Evolutionary conservation across 2,888 invertebrate species (phyloP), one percentile per base, ranked within the genome.

Genomic region (Heteromurus nitidus): DNA sequence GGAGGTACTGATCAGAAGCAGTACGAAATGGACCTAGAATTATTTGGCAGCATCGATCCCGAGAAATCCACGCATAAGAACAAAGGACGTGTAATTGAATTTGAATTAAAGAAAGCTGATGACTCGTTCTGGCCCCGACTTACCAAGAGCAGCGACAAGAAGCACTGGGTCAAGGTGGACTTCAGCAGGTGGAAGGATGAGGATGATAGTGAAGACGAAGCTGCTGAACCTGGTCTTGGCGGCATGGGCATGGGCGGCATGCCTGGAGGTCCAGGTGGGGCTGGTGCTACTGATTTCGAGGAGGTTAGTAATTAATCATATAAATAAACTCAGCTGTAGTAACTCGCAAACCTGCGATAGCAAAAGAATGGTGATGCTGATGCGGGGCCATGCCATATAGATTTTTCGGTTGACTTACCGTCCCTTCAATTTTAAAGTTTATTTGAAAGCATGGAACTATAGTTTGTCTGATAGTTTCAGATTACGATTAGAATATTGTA

Each of bases 171-270:
- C 88, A 98, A 98, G 91, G 94, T 97, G 88, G 98, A 99, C 89
- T 99, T 99, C 89, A 95, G 96, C 89, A 97, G 97, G 91, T 99
- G 98, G 98, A 94, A 93, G 90, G 98, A 98, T 91, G 98, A 99
- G 90, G 96, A 96, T 88, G 98, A 98, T 83, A 96, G 95, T 73
- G 96, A 94, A 11, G 95, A 95, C 87, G 96, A 96, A 87, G 92
- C 81, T 74, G 88, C 87, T 62, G 90, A 88, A 80, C 90, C 90
- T 70, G 91, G 91, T 67, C 85, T 82, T 13, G 87, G 81, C 18
- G 80, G 68, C 0, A 44, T 50, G 9, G 79, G 80, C 3, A 70
- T 69, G 62, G 44, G 44, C 3, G 67, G 60, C 3, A 44, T 42
- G 16, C 76, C 65, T 42, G 68, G 68, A 36, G 82, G 77, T n/a